Conservation (phyloP, 2,113 vertebrate genomes). For the Epinephelus lanceolatus region DNA sequence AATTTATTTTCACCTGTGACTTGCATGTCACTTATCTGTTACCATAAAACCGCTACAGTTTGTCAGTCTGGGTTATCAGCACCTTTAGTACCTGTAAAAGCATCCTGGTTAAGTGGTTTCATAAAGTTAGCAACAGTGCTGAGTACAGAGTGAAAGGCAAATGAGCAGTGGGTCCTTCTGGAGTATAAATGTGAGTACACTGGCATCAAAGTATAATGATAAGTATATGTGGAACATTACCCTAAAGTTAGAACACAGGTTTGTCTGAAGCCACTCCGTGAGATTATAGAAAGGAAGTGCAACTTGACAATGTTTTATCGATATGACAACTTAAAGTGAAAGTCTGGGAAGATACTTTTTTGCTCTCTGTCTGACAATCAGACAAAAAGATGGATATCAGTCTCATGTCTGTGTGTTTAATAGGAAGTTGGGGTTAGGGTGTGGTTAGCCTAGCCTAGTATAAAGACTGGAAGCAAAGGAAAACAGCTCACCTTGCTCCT, state of each 20-base stretch:
- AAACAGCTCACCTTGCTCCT: neutral
- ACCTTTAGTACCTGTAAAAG: slow-evolving; percentile 12
- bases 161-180: slow-evolving; percentile 7
- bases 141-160: slow-evolving; percentile 47
- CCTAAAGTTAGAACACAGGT: neutral
- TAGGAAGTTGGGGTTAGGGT: too few species aligned
- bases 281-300: neutral
- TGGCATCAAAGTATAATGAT: slow-evolving; percentile 20
- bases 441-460: neutral
- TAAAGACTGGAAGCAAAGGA: neutral
- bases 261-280: neutral
- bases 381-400: too few species aligned
- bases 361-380: neutral
- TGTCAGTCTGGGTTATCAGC: neutral
- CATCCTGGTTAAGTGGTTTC: slow-evolving; percentile 11
- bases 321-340: neutral
- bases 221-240: slow-evolving; percentile 12
- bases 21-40: neutral
- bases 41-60: neutral
- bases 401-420: too few species aligned
- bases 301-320: neutral
- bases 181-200: slow-evolving; percentile 7
- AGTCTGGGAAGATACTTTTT: neutral
- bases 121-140: slow-evolving; percentile 26
- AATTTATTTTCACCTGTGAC: neutral